Conservation (phyloP, 2,888 invertebrate genomes). For the Sphinx pinastri region DNA sequence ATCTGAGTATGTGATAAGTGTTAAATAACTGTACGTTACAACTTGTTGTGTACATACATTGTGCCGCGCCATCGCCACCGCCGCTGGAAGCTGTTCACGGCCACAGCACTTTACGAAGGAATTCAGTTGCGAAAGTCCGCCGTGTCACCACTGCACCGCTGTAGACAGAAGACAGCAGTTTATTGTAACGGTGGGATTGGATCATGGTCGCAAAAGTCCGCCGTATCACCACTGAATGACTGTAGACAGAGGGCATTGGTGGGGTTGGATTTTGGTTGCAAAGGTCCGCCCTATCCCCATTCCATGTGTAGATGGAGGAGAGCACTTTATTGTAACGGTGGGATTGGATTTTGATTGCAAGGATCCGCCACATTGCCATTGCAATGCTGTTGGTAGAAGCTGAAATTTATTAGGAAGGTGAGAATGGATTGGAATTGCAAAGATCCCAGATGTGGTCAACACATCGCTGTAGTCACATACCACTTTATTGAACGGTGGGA, state of each 20-base stretch:
- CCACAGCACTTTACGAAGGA: background rate
- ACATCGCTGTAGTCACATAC: no score
- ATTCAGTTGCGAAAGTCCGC: background rate
- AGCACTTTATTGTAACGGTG: no score
- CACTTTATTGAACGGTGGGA: no score
- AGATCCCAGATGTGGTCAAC: no score
- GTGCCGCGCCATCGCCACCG: slow-evolving; percentile 37
- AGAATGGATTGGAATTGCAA: no score
- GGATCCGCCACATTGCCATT: no score
- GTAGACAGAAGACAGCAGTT: background rate
- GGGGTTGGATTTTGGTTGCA: background rate
- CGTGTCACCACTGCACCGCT: background rate
- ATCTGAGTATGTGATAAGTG: slow-evolving; percentile 81
- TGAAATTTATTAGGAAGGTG: no score
- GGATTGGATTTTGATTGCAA: no score
- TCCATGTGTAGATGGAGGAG: no score
- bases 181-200: background rate
- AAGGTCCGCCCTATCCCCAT: no score
- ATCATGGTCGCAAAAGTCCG: background rate
- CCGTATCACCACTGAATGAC: background rate
- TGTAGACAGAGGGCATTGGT: background rate
- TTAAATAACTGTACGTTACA: slow-evolving; percentile 59
- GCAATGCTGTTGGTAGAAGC: no score
- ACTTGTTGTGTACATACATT: slow-evolving; percentile 52
- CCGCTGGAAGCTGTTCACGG: background rate